phyloP scores from a whole-genome alignment of 2,797 vertebrate species.

The Masticophis lateralis region DNA sequence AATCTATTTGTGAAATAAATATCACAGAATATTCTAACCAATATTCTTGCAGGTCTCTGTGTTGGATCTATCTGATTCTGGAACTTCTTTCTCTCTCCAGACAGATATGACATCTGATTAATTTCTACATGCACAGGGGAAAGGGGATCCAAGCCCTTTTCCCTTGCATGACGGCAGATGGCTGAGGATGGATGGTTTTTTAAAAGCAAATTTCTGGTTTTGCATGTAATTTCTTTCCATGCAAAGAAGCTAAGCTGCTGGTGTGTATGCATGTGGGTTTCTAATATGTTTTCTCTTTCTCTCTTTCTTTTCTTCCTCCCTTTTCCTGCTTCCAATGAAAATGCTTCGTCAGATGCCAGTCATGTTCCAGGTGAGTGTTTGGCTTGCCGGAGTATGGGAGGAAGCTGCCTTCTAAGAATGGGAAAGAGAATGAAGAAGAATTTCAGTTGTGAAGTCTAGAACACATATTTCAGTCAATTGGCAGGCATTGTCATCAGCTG shows the following conservation, averaged over 20 bases:
- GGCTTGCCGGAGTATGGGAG: slow-evolving; percentile 53
- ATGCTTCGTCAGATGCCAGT: slow-evolving; percentile 83
- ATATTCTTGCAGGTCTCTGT: slow-evolving; percentile 76
- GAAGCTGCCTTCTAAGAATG: slow-evolving; percentile 25
- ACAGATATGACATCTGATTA: slow-evolving; percentile 78
- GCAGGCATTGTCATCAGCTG: slow-evolving; percentile 4
- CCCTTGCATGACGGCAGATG: slow-evolving; percentile 75
- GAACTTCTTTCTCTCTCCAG: slow-evolving; percentile 66
- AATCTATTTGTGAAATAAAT: slow-evolving; percentile 63
- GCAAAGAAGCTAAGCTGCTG: slow-evolving; percentile 77
- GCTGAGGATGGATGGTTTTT: slow-evolving; percentile 62
- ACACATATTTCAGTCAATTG: neutral
- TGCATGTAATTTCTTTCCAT: slow-evolving; percentile 89
- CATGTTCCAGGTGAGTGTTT: slow-evolving; percentile 92
- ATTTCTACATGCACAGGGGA: slow-evolving; percentile 85
- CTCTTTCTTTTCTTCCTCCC: slow-evolving; percentile 47
- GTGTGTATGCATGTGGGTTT: slow-evolving; percentile 64
- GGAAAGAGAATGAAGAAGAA: neutral
- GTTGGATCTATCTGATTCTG: slow-evolving; percentile 81
- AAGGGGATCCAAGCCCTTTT: slow-evolving; percentile 54
- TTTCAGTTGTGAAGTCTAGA: neutral
- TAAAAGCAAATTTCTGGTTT: slow-evolving; percentile 70
- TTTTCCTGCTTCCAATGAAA: slow-evolving; percentile 69
- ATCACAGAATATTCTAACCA: slow-evolving; percentile 67
- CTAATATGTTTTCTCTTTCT: slow-evolving; percentile 77